Base-by-base conservation (phyloP, 2,113 vertebrate species). In the Heterotis niloticus region DNA sequence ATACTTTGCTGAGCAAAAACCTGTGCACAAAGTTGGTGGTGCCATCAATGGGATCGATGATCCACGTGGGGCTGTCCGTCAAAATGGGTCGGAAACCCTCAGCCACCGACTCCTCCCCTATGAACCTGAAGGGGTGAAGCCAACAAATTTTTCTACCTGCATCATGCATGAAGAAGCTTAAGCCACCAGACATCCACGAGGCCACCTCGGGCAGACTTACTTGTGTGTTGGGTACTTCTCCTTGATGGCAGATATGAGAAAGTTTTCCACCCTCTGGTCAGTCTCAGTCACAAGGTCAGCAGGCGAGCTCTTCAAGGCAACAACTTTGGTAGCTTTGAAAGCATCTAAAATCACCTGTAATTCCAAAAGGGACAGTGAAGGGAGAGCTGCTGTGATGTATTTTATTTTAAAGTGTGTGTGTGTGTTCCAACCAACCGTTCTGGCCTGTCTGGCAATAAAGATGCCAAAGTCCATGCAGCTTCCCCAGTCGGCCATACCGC, bases 71-170 rank as follows among this genome's bases (percentile, higher is more conserved):
- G 73, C 85, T 88, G 82, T 97, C 92, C 0, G 95, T 96, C 34
- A 98, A 87, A 78, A 88, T 0, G 28, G 94, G 94, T 80, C 91
- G 90, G 54, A 91, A 92, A 5, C 97, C 97, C 24, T 95, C 96
- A 29, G 97, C 96, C 70, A 98, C 97, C 0, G 97, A 98, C 82
- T 98, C 97, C 87, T 98, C 97, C 4, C 96, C 97, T 0, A 98
- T 98, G 86, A 98, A 97, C 84, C 97, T 98, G 82, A 68, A 85
- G 87, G n/a, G 67, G 74, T 52, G 92, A 93, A 78, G 94, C 94
- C 75, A 95, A 93, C 82, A 94, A 93, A 92, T 92, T 93, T 0
- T 93, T 62, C 3, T 44, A 44, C 20, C 20, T 62, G 60, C 14
- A 10, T 12, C 14, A 13, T 17, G 14, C 34, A 44, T 44, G 34